These are phyloP conservation scores for Noctua janthe DNA, from an alignment of 2,888 invertebrate genomes.

Conservation along the genomic window DNA sequence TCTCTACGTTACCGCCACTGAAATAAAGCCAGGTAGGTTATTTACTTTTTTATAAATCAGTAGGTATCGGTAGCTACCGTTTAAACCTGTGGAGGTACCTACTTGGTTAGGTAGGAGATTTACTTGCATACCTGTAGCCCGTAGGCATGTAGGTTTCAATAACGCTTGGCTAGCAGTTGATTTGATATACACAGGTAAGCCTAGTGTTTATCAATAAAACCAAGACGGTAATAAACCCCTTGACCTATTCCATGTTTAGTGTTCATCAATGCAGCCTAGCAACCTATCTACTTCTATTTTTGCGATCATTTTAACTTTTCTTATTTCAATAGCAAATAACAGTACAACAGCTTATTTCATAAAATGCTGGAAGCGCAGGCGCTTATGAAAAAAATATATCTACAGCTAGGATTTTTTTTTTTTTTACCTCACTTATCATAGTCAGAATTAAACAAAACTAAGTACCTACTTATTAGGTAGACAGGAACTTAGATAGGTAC, in stretches of 20 bases:
- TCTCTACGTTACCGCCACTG: slow-evolving; percentile 91
- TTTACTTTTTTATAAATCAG: not conserved
- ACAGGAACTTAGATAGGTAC: not conserved
- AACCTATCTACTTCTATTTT: not conserved
- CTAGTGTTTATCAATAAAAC: not conserved
- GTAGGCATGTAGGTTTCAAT: too few species aligned
- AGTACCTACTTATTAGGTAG: not conserved
- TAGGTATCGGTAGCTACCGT: not conserved
- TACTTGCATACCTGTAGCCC: too few species aligned
- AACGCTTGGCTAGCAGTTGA: too few species aligned
- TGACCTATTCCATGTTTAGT: not conserved
- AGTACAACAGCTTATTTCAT: not conserved
- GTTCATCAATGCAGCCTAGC: not conserved
- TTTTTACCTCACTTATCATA: too few species aligned
- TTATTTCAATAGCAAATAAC: not conserved
- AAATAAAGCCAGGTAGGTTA: slow-evolving; percentile 88
- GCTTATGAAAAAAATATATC: not conserved
- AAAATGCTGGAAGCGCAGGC: not conserved
- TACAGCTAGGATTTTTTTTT: too few species aligned
- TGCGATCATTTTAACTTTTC: not conserved
- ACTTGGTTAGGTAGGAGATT: not conserved
- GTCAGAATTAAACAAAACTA: too few species aligned
- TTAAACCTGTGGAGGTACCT: not conserved
- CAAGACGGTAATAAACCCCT: not conserved
- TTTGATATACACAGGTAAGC: too few species aligned